phyloP scores from a whole-genome alignment of 2,113 vertebrate species.

The Engraulis encrasicolus region DNA sequence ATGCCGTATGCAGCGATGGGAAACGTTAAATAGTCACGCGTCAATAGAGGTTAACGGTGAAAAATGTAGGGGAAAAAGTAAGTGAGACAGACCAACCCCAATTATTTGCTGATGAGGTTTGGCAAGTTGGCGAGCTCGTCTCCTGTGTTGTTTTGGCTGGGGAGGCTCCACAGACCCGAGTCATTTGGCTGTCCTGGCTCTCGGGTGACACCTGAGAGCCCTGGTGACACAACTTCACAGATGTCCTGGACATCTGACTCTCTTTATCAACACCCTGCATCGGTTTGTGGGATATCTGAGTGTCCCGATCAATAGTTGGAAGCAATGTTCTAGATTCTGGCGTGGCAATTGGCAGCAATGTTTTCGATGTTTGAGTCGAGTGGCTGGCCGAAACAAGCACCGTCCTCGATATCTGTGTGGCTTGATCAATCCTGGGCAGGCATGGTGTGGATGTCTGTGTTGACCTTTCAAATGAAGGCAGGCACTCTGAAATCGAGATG shows the following conservation, averaged over 20 bases:
- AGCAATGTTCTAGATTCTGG: background rate
- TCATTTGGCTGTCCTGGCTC: background rate
- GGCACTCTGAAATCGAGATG: background rate
- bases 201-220: background rate
- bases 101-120: background rate
- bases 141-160: background rate
- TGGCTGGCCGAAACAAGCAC: background rate
- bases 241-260: background rate
- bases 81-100: background rate
- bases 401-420: constrained; percentile 4
- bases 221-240: background rate
- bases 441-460: background rate
- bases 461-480: background rate
- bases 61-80: background rate
- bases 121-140: background rate
- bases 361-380: background rate
- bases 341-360: background rate
- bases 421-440: background rate
- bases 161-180: background rate
- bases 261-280: background rate
- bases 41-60: background rate
- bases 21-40: background rate
- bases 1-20: background rate
- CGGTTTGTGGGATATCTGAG: background rate
- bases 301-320: background rate